phyloP scores from a whole-genome alignment of 2,797 vertebrate species.

The Falco novaeseelandiae region DNA sequence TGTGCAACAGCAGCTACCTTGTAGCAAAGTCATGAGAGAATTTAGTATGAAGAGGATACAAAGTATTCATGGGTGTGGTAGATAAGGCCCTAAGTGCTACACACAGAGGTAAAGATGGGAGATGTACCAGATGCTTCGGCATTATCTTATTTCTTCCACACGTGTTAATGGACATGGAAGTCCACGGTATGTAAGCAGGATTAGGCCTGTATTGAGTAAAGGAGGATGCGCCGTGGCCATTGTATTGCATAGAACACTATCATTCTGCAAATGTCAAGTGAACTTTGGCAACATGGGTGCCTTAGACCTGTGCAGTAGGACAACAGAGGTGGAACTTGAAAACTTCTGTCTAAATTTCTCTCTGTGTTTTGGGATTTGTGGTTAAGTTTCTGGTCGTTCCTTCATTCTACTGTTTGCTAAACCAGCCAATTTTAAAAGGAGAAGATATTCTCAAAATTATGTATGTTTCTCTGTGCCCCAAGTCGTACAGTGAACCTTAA shows the following conservation, averaged over 20 bases:
- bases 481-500: background rate
- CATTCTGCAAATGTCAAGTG: background rate
- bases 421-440: background rate
- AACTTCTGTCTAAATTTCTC: background rate
- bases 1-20: background rate
- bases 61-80: background rate
- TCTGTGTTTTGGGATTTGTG: background rate
- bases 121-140: background rate
- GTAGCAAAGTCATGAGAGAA: background rate
- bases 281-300: background rate
- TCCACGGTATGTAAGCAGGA: background rate
- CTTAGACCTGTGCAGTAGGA: background rate
- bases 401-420: background rate
- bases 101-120: background rate
- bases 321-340: background rate
- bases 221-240: background rate
- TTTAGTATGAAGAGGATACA: background rate
- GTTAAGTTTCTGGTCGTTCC: background rate
- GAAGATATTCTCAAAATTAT: background rate
- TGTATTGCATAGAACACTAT: rapidly evolving
- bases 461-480: background rate
- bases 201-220: background rate
- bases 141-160: background rate
- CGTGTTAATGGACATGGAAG: background rate
- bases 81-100: background rate